These are phyloP conservation scores for Pristionchus mayeri DNA, from an alignment of 2,888 invertebrate genomes.

Conservation along the genomic window DNA sequence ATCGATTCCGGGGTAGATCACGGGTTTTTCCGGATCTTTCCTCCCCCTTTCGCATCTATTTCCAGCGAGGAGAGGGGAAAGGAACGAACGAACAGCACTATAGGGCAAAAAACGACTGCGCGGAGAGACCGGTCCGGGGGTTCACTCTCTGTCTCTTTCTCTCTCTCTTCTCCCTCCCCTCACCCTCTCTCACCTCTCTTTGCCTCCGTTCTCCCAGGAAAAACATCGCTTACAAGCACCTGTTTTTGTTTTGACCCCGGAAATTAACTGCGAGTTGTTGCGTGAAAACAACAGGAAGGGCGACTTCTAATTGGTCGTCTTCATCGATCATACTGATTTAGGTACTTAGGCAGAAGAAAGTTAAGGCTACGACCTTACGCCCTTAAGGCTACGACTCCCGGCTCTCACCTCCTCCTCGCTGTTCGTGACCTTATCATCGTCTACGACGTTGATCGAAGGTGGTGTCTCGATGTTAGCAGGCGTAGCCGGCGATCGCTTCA, in stretches of 20 bases:
- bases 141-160: not conserved
- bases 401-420: conserved; percentile 26
- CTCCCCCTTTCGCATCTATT: not conserved
- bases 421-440: not conserved
- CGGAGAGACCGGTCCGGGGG: not conserved
- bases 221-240: not conserved
- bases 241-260: conserved; percentile 7
- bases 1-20: conserved; percentile 17
- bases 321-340: too few species aligned
- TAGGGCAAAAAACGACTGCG: conserved; percentile 41
- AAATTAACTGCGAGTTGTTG: not conserved
- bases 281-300: not conserved
- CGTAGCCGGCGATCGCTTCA: not conserved
- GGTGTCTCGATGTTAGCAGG: not conserved
- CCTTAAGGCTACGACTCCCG: not conserved
- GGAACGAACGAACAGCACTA: not conserved
- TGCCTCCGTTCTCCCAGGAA: not conserved
- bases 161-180: conserved; percentile 3
- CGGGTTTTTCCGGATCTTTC: not conserved
- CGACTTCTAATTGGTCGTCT: too few species aligned
- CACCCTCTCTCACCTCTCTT: not conserved
- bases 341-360: too few species aligned
- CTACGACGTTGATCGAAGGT: conserved; percentile 7
- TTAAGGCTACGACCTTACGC: not conserved
- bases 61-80: conserved; percentile 10